These are phyloP conservation scores for Momotus momota DNA, from an alignment of 2,797 vertebrate species.

Conservation along the genomic window DNA sequence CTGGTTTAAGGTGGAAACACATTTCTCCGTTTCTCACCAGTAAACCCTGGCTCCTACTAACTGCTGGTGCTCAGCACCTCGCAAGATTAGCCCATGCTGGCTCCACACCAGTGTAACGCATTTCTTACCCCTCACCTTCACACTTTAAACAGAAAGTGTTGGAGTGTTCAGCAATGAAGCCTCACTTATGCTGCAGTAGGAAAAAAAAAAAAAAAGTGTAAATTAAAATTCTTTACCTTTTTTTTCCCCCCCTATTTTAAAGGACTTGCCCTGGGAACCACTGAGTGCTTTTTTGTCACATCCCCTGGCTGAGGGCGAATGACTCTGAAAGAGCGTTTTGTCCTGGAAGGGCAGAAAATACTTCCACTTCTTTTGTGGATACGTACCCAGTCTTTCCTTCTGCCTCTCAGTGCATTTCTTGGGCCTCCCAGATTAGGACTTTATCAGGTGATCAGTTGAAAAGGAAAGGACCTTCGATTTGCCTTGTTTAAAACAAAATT, in stretches of 20 bases:
- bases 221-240: background rate
- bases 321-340: background rate
- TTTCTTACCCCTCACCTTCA: background rate
- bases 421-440: background rate
- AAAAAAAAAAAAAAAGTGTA: background rate
- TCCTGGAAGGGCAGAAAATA: background rate
- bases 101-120: rapidly evolving
- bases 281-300: background rate
- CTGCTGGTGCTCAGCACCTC: background rate
- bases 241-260: background rate
- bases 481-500: background rate
- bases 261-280: background rate
- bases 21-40: rapidly evolving
- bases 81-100: background rate
- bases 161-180: background rate
- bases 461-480: background rate
- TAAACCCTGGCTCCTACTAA: background rate
- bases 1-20: background rate
- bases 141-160: background rate
- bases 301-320: background rate
- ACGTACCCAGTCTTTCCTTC: background rate
- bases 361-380: background rate
- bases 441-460: background rate
- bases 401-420: background rate
- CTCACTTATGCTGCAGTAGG: background rate